phyloP scores from a whole-genome alignment of 2,113 vertebrate species.

The Nycticryphes semicollaris region DNA sequence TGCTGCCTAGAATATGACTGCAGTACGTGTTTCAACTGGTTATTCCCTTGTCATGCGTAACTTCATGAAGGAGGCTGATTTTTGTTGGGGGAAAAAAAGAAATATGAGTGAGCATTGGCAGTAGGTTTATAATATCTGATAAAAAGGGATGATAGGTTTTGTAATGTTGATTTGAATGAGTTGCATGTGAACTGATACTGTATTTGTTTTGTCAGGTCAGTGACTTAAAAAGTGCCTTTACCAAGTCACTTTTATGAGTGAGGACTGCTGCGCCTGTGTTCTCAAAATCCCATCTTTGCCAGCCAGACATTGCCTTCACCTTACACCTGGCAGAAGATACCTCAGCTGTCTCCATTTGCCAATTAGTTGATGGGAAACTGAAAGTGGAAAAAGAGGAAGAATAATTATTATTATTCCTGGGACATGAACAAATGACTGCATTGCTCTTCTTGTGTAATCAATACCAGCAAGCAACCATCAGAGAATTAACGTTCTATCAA shows the following conservation, averaged over 20 bases:
- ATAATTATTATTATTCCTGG: constrained; percentile 16
- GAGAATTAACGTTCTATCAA: constrained; percentile 52
- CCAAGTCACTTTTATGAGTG: constrained; percentile 74
- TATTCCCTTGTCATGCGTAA: constrained; percentile 36
- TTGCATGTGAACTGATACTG: constrained; percentile 55
- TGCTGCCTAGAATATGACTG: constrained; percentile 81
- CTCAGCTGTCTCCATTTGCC: constrained; percentile 73
- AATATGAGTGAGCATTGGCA: neutral
- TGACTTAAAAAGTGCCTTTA: constrained; percentile 85
- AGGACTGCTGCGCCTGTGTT: constrained; percentile 45
- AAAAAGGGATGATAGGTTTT: neutral
- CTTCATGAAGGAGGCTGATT: constrained; percentile 48
- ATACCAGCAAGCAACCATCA: constrained; percentile 51
- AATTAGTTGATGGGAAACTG: constrained; percentile 64
- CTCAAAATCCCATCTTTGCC: constrained; percentile 58
- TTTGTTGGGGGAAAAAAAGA: neutral
- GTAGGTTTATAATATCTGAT: neutral
- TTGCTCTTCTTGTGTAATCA: constrained; percentile 49
- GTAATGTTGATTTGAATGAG: neutral
- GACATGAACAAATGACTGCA: constrained; percentile 67
- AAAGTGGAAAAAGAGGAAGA: constrained; percentile 51
- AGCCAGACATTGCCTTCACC: constrained; percentile 66
- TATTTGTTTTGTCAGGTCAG: constrained; percentile 79
- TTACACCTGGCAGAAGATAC: constrained; percentile 67
- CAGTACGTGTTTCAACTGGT: constrained; percentile 72